Base-by-base conservation (phyloP, 2,797 vertebrate genomes). In the Cichlasoma orientale region DNA sequence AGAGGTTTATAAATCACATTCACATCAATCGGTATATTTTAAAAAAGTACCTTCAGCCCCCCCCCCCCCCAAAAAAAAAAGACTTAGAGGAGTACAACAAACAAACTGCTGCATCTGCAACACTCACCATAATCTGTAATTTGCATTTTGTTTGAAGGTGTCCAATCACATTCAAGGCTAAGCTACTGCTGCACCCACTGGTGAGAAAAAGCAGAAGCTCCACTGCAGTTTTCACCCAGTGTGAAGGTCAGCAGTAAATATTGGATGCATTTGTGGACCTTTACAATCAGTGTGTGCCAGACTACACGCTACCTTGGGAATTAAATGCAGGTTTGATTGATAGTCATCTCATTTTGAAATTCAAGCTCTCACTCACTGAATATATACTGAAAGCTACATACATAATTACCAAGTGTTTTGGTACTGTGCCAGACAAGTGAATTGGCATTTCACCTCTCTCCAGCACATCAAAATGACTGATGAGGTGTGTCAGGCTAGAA, bases 391-490 rank as follows among this genome's bases (percentile, higher is more conserved):
- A 52, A 78, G 41, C 7, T 25, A 36, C 12, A 55, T 29, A 1
- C 29, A 74, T 63, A 59, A 69, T 82, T 61, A 56, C 77, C 8
- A 79, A 63, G 36, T 59, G 52, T 66, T 66, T n/a, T 14, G 11
- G 52, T 52, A 41, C 27, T 78, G 53, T 77, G 74, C 58, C 69
- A 84, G 59, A 82, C 57, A 76, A 54, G 38, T 10, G 55, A 75
- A 82, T 78, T 82, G 70, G 66, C 56, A 72, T 82, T 82, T 82
- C 61, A 72, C 73, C 54, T 53, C 9, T 47, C 12, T 58, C 47
- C 70, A 50, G 52, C 25, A 61, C 57, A 74, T 86, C 72, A 69
- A 77, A 52, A 74, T 82, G 86, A 85, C 78, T 81, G 83, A 86
- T 86, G 82, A 80, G 19, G 38, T 72, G 66, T 63, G 58, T 79